Base-by-base conservation (phyloP, 2,113 vertebrate species). In the Rutilus rutilus region DNA sequence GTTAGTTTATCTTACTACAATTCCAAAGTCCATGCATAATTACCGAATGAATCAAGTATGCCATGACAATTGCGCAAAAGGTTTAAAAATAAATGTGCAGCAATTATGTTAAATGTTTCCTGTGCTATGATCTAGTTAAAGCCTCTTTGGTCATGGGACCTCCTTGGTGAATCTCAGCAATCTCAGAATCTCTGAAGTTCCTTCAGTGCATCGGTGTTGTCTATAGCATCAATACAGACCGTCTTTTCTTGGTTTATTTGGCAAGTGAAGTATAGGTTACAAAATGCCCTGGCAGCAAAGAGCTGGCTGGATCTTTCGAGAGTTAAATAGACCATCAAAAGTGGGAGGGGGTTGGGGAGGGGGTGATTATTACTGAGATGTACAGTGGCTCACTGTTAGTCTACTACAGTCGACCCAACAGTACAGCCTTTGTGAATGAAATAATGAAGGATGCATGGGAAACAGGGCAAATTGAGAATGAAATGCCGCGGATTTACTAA, bases 261-360 rank as follows among this genome's bases (percentile, higher is more conserved):
- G 14, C 17, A 54, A 75, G 45, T 59, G 47, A 12, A 71, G 21
- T 27, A 42, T 42, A 33, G 19, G 62, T 39, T 67, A 21, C 64
- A 60, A 36, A 80, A 62, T 25, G 10, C 36, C 45, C 9, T 1
- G 60, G 52, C 39, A 25, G 21, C 69, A 42, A 39, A 27, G 78
- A 83, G 45, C 11, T 79, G 54, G 15, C 39, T 9, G 39, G 50
- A 5, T 17, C 25, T 69, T 77, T 52, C 54, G 36, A 85, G 60
- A 65, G 77, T 52, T 54, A 78, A 86, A 82, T 27, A 39, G 64
- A 82, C 65, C 54, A 50, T 82, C 14, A 69, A 85, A 86, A 73
- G n/a, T 79, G 42, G 9, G 42, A 2, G 42, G 30, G 39, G 79
- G 7, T 42, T 74, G 8, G 3, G 33, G 33, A 5, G 33, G 7